Evolutionary conservation across 2,888 invertebrate species (phyloP), one percentile per base, ranked within the genome.

Genomic region (Agriopis marginaria): DNA sequence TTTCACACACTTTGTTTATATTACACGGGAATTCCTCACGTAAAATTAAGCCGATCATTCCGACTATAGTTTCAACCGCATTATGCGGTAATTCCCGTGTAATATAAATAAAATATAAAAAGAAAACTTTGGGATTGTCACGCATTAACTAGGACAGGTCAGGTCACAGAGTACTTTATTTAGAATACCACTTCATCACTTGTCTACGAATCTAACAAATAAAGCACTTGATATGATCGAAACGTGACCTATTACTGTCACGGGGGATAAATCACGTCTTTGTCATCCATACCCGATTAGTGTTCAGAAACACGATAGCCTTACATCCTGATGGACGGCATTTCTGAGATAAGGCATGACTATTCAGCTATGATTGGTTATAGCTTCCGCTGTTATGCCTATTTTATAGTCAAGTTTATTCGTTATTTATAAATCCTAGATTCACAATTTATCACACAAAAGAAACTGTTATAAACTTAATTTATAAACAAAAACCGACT

Each of bases 281-380:
- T 49, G 58, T 60, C 67, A 68, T 65, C 70, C 61, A 64, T 71
- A 66, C 39, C 14, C 51, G 71, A 59, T 68, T 74, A 72, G 63
- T 66, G 70, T 64, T 66, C 60, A 66, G 70, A 68, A 74, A 71
- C 56, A 55, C 39, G 67, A 75, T 75, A 69, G 68, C 68, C 69
- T 62, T 49, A 75, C 73, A 71, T 75, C 73, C 75, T 71, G 73
- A 73, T 75, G 71, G 44, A 62, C 62, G 63, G 50, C 66, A 64
- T 67, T 70, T 66, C 59, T 59, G 69, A 72, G 77, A 77, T 77
- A 77, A 74, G 66, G 68, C 64, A 64, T 68, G 72, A 66, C 67
- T 71, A 68, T 60, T 63, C 56, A 70, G 55, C 61, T 67, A 44
- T 32, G 40, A 9, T 49, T 45, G 51, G 60, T 12, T 68, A 45